Percentiles rank a stretch among this genome's conserved stretches.
phyloP scores from a whole-genome alignment of 2,797 vertebrate genomes.

The Alauda arvensis region DNA sequence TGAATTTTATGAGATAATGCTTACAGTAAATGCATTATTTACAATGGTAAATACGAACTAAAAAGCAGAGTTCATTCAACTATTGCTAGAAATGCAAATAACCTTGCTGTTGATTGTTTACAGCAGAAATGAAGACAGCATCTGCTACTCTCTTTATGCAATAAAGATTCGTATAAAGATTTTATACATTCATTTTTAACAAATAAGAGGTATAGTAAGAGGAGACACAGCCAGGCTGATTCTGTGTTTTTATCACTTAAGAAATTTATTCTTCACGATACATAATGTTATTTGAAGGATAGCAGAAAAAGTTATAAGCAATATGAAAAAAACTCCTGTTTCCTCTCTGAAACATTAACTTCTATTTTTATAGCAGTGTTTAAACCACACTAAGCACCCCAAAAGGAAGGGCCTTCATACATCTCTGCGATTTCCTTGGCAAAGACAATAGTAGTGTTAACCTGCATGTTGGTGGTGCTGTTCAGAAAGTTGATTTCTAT shows the following conservation, averaged over 20 bases:
- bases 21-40: neutral
- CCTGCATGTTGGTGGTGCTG: neutral
- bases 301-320: neutral
- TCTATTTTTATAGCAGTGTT: neutral
- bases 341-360: neutral
- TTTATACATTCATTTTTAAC: neutral
- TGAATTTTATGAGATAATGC: neutral
- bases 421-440: neutral
- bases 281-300: neutral
- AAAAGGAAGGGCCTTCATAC: neutral
- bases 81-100: neutral
- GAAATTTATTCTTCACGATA: neutral
- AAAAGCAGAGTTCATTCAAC: conserved; percentile 1
- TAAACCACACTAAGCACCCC: neutral
- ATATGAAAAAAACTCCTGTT: neutral
- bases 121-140: neutral
- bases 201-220: neutral
- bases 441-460: neutral
- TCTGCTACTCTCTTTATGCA: neutral
- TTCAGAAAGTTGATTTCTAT: neutral
- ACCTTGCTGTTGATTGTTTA: neutral
- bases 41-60: neutral
- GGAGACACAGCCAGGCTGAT: neutral
- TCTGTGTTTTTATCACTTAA: neutral
- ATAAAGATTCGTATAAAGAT: neutral